Evolutionary conservation across 2,888 invertebrate genomes (phyloP).

Genomic region (Perdita meconis): DNA sequence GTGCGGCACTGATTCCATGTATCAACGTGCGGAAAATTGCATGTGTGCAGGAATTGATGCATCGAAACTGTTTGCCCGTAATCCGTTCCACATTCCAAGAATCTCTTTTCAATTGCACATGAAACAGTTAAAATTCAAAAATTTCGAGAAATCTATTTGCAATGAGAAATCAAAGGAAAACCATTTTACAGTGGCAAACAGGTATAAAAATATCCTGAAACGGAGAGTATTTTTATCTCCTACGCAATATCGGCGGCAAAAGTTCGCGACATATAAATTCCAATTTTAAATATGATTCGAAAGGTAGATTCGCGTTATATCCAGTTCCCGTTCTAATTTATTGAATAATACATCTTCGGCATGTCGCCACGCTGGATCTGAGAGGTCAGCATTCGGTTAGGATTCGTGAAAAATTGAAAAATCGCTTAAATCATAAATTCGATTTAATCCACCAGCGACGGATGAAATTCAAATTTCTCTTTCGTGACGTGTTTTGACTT

Average conservation of each 20-base stretch:
- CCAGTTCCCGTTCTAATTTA: conserved; percentile 10
- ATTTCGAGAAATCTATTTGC: too few species aligned
- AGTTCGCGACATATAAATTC: background rate
- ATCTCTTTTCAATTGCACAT: too few species aligned
- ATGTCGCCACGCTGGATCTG: too few species aligned
- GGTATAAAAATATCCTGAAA: too few species aligned
- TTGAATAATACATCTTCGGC: conserved; percentile 45
- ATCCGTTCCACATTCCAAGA: conserved; percentile 29
- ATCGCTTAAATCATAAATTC: conserved; percentile 18
- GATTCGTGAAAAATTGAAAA: background rate
- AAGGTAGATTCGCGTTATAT: conserved; percentile 30
- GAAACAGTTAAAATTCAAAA: too few species aligned
- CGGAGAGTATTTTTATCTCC: too few species aligned
- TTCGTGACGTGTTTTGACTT: background rate
- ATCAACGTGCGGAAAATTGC: background rate
- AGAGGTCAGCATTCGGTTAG: background rate
- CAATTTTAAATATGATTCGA: background rate
- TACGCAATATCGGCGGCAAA: too few species aligned
- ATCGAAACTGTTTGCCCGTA: conserved; percentile 7
- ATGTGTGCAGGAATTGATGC: background rate
- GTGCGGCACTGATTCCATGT: background rate
- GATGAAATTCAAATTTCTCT: background rate
- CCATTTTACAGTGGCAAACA: too few species aligned
- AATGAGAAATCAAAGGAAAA: too few species aligned
- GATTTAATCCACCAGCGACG: background rate